phyloP scores from a whole-genome alignment of 1,140 invertebrate genomes.

The Caenorhabditis brenneri region DNA sequence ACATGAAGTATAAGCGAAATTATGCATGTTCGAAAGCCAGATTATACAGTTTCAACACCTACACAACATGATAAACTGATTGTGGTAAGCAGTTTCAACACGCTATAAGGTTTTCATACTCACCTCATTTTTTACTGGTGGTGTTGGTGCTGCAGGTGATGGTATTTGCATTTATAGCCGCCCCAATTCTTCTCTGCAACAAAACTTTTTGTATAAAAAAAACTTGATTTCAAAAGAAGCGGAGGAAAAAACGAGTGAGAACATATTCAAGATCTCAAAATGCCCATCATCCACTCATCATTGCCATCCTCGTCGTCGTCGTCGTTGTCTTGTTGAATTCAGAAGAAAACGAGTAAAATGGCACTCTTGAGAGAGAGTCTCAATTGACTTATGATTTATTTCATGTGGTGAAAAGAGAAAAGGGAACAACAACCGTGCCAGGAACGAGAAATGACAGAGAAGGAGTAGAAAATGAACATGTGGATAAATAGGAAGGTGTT shows the following conservation, averaged over 20 bases:
- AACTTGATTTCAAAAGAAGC: not conserved
- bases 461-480: not conserved
- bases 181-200: no score
- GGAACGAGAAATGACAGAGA: not conserved
- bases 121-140: not conserved
- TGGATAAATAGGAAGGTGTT: no score
- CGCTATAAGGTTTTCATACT: not conserved
- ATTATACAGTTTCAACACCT: no score
- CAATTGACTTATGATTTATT: constrained; percentile 24
- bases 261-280: constrained; percentile 23
- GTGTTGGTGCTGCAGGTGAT: no score
- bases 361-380: constrained; percentile 25
- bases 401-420: not conserved
- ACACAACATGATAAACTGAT: no score
- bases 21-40: no score
- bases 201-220: not conserved
- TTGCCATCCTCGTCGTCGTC: not conserved
- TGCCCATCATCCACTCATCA: no score
- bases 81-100: no score
- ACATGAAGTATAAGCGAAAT: no score
- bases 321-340: not conserved
- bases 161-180: not conserved
- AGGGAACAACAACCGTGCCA: no score
- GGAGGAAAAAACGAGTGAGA: not conserved
- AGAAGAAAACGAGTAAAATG: not conserved